Conservation (phyloP, 2,888 invertebrate species). For the Myopa testacea region DNA sequence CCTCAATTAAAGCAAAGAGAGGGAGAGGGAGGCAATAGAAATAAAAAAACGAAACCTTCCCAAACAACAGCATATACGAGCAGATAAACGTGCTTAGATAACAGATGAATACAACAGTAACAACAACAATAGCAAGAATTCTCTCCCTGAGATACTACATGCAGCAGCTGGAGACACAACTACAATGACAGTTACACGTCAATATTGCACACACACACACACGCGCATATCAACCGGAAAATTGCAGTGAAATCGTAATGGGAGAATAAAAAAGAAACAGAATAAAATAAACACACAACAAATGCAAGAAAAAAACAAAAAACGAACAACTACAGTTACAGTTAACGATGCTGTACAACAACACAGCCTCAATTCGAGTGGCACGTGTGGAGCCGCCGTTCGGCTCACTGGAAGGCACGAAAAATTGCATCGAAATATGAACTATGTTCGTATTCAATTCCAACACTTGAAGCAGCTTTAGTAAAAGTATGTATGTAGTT, state of each 20-base stretch:
- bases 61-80: background rate
- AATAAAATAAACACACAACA: background rate
- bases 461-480: too few species aligned
- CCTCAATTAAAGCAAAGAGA: background rate
- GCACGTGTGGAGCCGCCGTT: too few species aligned
- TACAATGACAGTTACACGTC: background rate
- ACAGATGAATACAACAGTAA: background rate
- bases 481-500: too few species aligned
- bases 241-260: background rate
- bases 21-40: background rate
- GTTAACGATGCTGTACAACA: too few species aligned
- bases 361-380: too few species aligned
- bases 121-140: background rate
- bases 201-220: background rate
- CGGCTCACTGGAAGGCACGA: too few species aligned
- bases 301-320: background rate
- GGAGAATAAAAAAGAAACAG: background rate
- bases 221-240: background rate
- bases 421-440: too few species aligned
- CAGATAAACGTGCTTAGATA: slow-evolving; percentile 30
- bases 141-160: background rate
- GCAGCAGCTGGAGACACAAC: background rate
- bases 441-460: too few species aligned
- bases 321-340: too few species aligned
- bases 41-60: background rate